A percentile compares a stretch with the other conserved stretches of the same genome.
Evolutionary conservation across 2,113 vertebrate genomes (phyloP).

Genomic region (Oenanthe melanoleuca): DNA sequence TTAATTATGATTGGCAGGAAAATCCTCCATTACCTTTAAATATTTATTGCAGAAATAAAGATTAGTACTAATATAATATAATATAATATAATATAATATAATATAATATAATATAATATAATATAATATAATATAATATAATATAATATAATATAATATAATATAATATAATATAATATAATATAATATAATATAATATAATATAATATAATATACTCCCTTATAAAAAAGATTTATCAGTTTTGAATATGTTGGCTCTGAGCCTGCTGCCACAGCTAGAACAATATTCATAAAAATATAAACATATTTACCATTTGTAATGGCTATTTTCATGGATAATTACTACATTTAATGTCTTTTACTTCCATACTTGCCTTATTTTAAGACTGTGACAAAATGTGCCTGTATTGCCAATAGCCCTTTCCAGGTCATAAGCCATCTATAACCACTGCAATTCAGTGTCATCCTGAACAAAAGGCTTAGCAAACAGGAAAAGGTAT

Average conservation of each 20-base stretch:
- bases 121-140: no score
- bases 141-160: no score
- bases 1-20: neutral
- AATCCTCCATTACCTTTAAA: neutral
- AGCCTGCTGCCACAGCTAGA: neutral
- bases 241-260: neutral
- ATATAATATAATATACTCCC: neutral
- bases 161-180: no score
- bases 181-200: no score
- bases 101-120: no score
- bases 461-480: neutral
- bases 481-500: constrained; percentile 18
- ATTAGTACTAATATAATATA: neutral
- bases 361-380: constrained; percentile 52
- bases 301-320: constrained; percentile 52
- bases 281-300: neutral
- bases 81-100: no score
- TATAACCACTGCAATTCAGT: neutral
- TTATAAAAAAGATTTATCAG: neutral
- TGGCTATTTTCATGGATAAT: constrained; percentile 59
- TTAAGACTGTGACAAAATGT: constrained; percentile 56
- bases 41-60: neutral
- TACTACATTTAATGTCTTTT: constrained; percentile 56
- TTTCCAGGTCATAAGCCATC: constrained; percentile 23
- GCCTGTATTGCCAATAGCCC: constrained; percentile 27